Conservation (phyloP, 2,888 invertebrate genomes). For the Euplexia lucipara region DNA sequence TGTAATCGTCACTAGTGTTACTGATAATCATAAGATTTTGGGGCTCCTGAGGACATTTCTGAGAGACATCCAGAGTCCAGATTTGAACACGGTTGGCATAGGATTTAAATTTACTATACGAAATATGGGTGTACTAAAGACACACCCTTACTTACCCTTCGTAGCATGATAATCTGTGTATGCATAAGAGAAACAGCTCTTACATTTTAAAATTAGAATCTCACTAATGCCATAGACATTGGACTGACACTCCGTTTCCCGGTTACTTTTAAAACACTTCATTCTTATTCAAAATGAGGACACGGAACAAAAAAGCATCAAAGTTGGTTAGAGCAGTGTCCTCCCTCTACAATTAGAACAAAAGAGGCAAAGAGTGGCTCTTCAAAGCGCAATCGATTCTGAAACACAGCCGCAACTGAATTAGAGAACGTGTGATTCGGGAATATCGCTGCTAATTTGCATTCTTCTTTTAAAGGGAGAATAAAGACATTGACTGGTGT, state of each 20-base stretch:
- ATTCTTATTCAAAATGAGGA: slow-evolving; percentile 63
- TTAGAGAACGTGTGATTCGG: slow-evolving; percentile 61
- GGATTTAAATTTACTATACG: too few relatives aligned
- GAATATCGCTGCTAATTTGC: slow-evolving; percentile 60
- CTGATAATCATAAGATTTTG: too few relatives aligned
- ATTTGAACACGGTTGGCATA: too few relatives aligned
- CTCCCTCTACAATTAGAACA: slow-evolving; percentile 80
- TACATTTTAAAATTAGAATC: slow-evolving; percentile 19
- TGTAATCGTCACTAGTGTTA: too few relatives aligned
- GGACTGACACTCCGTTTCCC: slow-evolving; percentile 43
- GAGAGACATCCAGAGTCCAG: too few relatives aligned
- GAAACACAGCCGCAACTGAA: slow-evolving; percentile 66
- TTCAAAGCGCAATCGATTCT: slow-evolving; percentile 74
- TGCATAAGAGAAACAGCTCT: neutral
- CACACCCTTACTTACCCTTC: too few relatives aligned
- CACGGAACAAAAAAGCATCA: slow-evolving; percentile 59
- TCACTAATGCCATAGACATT: slow-evolving; percentile 18
- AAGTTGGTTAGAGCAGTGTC: slow-evolving; percentile 60
- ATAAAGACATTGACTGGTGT: neutral
- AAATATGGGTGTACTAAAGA: too few relatives aligned
- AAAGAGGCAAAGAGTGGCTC: slow-evolving; percentile 76
- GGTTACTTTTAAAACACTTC: slow-evolving; percentile 55
- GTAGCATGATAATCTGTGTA: too few relatives aligned
- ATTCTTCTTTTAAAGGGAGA: slow-evolving; percentile 37
- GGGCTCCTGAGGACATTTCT: too few relatives aligned